phyloP scores from a whole-genome alignment of 2,113 vertebrate species.

The Vanacampus margaritifer region DNA sequence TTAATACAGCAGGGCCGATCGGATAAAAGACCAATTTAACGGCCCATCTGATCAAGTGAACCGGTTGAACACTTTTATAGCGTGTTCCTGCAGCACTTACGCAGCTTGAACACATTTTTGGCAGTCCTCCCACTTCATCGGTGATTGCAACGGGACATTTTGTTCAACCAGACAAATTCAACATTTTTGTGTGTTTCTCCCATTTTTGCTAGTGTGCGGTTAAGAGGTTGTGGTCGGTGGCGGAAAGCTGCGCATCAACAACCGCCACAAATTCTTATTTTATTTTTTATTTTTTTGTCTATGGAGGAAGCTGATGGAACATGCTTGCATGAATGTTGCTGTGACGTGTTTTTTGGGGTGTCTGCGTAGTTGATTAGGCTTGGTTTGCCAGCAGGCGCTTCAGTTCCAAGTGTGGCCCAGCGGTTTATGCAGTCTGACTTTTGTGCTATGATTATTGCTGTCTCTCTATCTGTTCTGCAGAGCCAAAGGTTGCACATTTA shows the following conservation, averaged over 20 bases:
- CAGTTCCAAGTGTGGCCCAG: conserved; percentile 25
- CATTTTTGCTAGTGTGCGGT: conserved; percentile 54
- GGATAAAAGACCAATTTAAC: not conserved
- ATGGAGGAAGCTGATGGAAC: conserved; percentile 20
- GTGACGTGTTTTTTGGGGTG: conserved; percentile 15
- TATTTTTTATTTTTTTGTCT: conserved; percentile 18
- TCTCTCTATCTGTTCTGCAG: conserved; percentile 26
- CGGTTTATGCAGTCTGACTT: conserved; percentile 42
- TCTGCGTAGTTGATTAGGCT: conserved; percentile 11
- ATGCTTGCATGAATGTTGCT: conserved; percentile 32
- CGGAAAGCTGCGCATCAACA: conserved; percentile 31
- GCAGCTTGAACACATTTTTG: conserved; percentile 34
- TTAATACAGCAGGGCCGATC: not conserved
- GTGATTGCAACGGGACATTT: not conserved
- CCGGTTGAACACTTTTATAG: not conserved
- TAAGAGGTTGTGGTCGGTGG: conserved; percentile 30
- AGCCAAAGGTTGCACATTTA: conserved; percentile 22
- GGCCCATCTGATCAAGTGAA: not conserved
- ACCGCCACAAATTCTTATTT: not conserved
- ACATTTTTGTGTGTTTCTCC: conserved; percentile 44
- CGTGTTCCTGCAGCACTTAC: not conserved
- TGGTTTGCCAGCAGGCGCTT: conserved; percentile 15
- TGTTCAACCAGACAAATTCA: conserved; percentile 6
- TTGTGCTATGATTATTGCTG: conserved; percentile 27
- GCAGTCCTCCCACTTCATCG: not conserved